Base-by-base conservation (phyloP, 2,888 invertebrate species). In the Strigamia crassipes region DNA sequence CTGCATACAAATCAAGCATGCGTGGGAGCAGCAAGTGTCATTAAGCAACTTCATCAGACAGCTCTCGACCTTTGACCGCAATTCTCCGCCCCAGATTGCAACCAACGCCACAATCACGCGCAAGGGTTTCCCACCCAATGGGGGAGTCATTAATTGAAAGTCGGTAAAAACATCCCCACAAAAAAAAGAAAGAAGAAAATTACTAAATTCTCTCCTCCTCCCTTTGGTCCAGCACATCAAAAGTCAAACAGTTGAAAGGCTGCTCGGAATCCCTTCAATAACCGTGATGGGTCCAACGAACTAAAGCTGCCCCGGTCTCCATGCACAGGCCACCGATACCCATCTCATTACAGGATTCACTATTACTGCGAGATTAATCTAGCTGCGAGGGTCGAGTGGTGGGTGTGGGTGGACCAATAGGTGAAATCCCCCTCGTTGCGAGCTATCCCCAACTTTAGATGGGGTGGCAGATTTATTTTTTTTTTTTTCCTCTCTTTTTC, bases 11-110 rank as follows among this genome's bases (percentile, higher is more conserved):
- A 61, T 6, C 61, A 18, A 8, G 23, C 61, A 51, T 51, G 66
- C 27, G 66, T 66, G 27, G 66, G 66, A 66, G 27, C 12, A 15
- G 13, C 27, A 12, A 66, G 27, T 66, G 66, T 66, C 66, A 66
- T 66, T 66, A 66, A 66, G 66, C 66, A 66, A 66, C 66, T 66
- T 66, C 66, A 66, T 66, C 66, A 66, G 66, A 66, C 66, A 66
- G 66, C 66, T 66, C 66, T 21, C 27, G 66, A 66, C 66, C 66
- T 66, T 66, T 66, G 66, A 66, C 66, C 66, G 27, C 66, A 66
- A 66, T 66, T 66, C 66, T 66, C 66, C 66, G 66, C 66, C 66
- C 66, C 66, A 66, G 66, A 66, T 66, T 66, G 66, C 66, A 66
- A 66, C 27, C 66, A 66, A 66, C 27, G 66, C 66, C 66, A 66